Conservation (phyloP, 64 coral and sea anemone species). For the Platygyra sinensis region DNA sequence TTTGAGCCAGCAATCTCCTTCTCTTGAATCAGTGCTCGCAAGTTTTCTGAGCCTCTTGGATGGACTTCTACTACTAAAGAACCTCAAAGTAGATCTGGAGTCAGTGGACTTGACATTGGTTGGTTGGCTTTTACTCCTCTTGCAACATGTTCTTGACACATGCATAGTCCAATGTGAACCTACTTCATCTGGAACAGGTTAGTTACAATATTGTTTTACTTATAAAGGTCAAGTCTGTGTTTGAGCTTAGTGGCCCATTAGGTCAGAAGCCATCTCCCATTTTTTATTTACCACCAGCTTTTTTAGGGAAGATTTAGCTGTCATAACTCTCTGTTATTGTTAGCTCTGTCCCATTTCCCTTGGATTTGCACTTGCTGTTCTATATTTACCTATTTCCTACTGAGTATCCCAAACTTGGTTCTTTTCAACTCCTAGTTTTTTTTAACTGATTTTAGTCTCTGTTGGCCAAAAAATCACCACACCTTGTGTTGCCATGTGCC, state of each 20-base stretch:
- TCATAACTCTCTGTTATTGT: too few species aligned
- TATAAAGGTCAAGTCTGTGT: neutral
- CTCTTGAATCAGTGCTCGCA: slow-evolving; percentile 47
- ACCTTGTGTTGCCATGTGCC: too few species aligned
- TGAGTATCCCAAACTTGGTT: too few species aligned
- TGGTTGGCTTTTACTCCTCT: slow-evolving; percentile 78
- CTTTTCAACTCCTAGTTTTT: too few species aligned
- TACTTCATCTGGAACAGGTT: neutral
- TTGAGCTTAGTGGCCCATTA: neutral
- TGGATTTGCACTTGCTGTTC: too few species aligned
- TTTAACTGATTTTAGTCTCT: too few species aligned
- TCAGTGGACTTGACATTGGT: slow-evolving; percentile 68
- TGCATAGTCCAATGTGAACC: slow-evolving; percentile 61
- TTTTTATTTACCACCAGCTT: too few species aligned
- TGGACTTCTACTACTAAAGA: slow-evolving; percentile 51
- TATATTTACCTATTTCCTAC: too few species aligned
- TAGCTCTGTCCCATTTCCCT: too few species aligned
- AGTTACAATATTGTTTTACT: neutral
- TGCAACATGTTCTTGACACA: slow-evolving; percentile 77
- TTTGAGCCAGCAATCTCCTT: slow-evolving; percentile 68
- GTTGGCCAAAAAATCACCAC: too few species aligned
- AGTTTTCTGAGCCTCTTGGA: slow-evolving; percentile 79
- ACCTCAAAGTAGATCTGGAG: slow-evolving; percentile 19
- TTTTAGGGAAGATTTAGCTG: too few species aligned
- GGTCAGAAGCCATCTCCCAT: too few species aligned